These are phyloP conservation scores for Kradibia gibbosae DNA, from an alignment of 1,140 invertebrate species.

Conservation along the genomic window DNA sequence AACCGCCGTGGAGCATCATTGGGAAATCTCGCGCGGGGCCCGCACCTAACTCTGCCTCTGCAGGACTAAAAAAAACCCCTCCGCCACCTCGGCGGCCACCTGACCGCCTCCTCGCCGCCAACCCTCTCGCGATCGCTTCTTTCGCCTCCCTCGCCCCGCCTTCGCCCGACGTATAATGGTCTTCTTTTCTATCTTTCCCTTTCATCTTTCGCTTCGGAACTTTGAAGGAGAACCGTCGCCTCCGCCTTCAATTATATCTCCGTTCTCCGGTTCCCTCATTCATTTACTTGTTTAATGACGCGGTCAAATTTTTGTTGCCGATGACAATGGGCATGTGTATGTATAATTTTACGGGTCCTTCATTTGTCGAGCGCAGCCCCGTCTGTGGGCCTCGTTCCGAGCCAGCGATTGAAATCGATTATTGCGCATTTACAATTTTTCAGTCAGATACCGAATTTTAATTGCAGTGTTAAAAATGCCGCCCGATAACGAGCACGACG, in stretches of 20 bases:
- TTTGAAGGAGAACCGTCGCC: slow-evolving; percentile 27
- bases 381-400: background rate
- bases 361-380: background rate
- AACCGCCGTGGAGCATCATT: background rate
- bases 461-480: no score
- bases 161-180: slow-evolving; percentile 6
- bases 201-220: slow-evolving; percentile 20
- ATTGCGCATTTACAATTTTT: no score
- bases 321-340: background rate
- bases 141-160: background rate
- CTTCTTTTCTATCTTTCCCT: slow-evolving; percentile 20
- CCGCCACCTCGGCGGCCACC: background rate
- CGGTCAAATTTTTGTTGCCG: slow-evolving; percentile 14
- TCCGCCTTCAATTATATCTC: slow-evolving; percentile 23
- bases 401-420: background rate
- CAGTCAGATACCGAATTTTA: no score
- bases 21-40: background rate
- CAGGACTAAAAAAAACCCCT: background rate
- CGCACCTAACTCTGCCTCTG: background rate
- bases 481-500: no score
- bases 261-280: slow-evolving; percentile 1
- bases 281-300: slow-evolving; percentile 30
- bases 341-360: background rate
- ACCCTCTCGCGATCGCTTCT: background rate
- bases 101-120: background rate